Evolutionary conservation across 1,140 invertebrate genomes (phyloP), one percentile per base, ranked within the genome.

Genomic region (Samia ricini): DNA sequence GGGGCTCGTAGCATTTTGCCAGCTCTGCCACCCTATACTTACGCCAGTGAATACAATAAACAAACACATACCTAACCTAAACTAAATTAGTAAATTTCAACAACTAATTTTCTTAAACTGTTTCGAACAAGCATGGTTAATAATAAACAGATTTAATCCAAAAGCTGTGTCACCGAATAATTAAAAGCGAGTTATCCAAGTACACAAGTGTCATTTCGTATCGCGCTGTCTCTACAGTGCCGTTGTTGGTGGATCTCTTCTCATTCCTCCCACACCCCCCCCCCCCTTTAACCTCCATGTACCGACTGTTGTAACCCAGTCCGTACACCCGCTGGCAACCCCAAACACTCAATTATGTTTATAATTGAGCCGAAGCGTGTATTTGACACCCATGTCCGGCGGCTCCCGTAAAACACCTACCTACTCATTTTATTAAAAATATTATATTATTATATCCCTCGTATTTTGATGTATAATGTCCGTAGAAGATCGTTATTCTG

Each of bases 281-380:
- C 33, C 12, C 33, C 15, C n/a, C 12, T 29, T 29, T 29, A 29
- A 5, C 26, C 2, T 10, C 26, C 26, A 29, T n/a, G n/a, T n/a
- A 29, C 26, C 26, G 6, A 8, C 10, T 12, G 33, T 12, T 42
- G 33, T 42, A 42, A 42, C 33, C 56, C 57, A 22, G 36, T 22
- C 15, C 33, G n/a, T n/a, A n/a, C 36, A n/a, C 36, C 57, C 42
- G n/a, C 56, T 15, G 20, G 12, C 24, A 61, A 61, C 71, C 73
- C 76, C 68, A 79, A 81, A 82, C 76, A 79, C 74, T 76, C 76
- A 77, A 85, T 85, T 85, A 83, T 79, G 74, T 82, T 85, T 83
- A 82, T 82, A 85, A 85, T 85, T 85, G 83, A 83, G 69, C 78
- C 69, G 75, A 63, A 75, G 71, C 72, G 73, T 83, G 83, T 74